Percentiles rank a stretch among this genome's conserved stretches.
phyloP scores from a whole-genome alignment of 2,113 vertebrate species.

The Colossoma macropomum region DNA sequence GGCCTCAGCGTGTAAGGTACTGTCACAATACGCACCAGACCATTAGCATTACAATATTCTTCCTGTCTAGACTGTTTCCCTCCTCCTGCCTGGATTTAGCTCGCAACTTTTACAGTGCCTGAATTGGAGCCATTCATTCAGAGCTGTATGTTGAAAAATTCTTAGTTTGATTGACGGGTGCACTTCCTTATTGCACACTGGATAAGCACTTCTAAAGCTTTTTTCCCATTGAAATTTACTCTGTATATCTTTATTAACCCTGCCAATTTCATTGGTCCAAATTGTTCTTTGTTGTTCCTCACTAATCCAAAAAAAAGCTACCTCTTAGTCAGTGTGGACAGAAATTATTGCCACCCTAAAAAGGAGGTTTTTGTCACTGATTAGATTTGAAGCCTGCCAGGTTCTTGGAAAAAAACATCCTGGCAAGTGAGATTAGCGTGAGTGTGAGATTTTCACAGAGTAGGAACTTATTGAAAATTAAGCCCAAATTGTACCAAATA shows the following conservation, averaged over 20 bases:
- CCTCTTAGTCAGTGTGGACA: too few species aligned
- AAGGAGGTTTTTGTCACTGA: background rate
- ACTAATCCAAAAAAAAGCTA: background rate
- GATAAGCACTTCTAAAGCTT: background rate
- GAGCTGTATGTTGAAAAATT: too few species aligned
- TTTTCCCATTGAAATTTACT: too few species aligned
- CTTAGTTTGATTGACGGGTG: too few species aligned
- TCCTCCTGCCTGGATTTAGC: background rate
- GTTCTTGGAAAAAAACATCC: background rate
- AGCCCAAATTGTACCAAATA: constrained; percentile 1
- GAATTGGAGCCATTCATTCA: background rate
- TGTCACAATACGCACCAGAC: constrained; percentile 33
- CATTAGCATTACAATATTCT: constrained; percentile 31
- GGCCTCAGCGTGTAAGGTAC: constrained; percentile 97
- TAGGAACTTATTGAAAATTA: background rate
- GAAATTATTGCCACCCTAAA: background rate
- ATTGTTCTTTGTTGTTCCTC: background rate
- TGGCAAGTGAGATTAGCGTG: background rate
- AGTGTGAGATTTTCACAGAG: constrained; percentile 11
- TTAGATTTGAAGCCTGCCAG: background rate
- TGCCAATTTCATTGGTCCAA: background rate
- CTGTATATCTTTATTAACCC: too few species aligned
- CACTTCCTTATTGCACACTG: background rate
- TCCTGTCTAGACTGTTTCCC: background rate
- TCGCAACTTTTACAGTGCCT: background rate